Conservation (phyloP, 2,113 vertebrate species). For the Cynopterus brachyotis region DNA sequence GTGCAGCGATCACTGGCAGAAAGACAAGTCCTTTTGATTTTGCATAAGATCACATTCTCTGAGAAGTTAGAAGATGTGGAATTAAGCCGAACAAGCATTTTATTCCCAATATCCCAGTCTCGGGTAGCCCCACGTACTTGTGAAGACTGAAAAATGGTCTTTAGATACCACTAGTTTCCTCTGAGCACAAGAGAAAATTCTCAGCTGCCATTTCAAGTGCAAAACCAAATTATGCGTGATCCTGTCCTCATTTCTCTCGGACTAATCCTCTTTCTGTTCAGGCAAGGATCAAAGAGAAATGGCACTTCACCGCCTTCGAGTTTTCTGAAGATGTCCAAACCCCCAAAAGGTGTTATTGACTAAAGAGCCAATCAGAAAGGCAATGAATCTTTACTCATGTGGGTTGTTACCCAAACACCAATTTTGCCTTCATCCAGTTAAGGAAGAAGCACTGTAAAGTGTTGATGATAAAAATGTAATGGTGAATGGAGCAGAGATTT, state of each 20-base stretch:
- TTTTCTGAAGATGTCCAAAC: not conserved
- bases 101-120: not conserved
- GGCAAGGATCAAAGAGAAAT: not conserved
- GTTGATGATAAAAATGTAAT: not conserved
- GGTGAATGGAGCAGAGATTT: not conserved
- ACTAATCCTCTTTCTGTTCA: not conserved
- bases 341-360: not conserved
- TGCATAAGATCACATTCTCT: not conserved
- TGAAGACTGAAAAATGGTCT: not conserved
- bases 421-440: not conserved
- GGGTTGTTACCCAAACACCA: not conserved
- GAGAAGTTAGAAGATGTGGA: not conserved
- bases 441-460: constrained; percentile 23
- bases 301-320: not conserved
- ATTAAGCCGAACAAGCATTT: not conserved
- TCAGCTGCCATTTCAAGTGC: not conserved
- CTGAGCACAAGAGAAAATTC: not conserved
- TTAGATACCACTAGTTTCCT: not conserved
- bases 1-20: not conserved
- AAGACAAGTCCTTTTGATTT: not conserved
- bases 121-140: not conserved
- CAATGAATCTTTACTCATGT: not conserved
- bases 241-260: not conserved
- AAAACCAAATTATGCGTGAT: not conserved
- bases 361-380: not conserved